Evolutionary conservation across 2,888 invertebrate genomes (phyloP), one percentile per base, ranked within the genome.

Genomic region (Mechanitis mazaeus): DNA sequence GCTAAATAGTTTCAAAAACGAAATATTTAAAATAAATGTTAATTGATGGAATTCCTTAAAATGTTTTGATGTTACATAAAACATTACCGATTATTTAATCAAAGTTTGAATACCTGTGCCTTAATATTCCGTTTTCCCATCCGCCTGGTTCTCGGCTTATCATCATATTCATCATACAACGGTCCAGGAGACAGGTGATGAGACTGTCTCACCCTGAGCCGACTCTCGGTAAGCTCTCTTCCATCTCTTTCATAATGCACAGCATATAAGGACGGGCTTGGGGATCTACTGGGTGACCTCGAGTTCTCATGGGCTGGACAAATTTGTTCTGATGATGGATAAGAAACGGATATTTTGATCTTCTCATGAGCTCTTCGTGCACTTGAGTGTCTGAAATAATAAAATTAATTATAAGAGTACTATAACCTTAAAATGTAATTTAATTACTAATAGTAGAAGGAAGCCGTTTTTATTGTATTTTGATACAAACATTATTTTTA

Each of bases 41-140:
- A 1, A 20, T 20, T 20, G 20, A 20, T 20, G 20, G 20, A 20
- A 20, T 20, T 20, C 20, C 20, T 20, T 20, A 20, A 20, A 1
- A 20, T 20, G 20, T 20, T 20, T 20, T 20, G 20, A 20, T 20
- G 20, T 20, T 20, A 20, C 0, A 20, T 20, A 20, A 20, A 20
- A 20, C 20, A 20, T 20, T 20, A 20, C 20, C 20, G 20, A 20
- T 20, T 20, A 20, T 20, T 20, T 20, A 20, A 20, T 20, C 20
- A 20, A 20, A 20, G 20, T 20, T 20, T 20, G 20, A 20, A 20
- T 20, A 97, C 96, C 91, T 96, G 96, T 3, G 96, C 95, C 81
- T 97, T 97, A 66, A 97, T 96, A 80, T 97, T 97, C 64, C 97
- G 91, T 75, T 95, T 95, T 38, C 96, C 96, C 95, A 97, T 96